A percentile compares a stretch with the other conserved stretches of the same genome.
Evolutionary conservation across 2,797 vertebrate genomes (phyloP).

Genomic region (Tamandua tetradactyla): DNA sequence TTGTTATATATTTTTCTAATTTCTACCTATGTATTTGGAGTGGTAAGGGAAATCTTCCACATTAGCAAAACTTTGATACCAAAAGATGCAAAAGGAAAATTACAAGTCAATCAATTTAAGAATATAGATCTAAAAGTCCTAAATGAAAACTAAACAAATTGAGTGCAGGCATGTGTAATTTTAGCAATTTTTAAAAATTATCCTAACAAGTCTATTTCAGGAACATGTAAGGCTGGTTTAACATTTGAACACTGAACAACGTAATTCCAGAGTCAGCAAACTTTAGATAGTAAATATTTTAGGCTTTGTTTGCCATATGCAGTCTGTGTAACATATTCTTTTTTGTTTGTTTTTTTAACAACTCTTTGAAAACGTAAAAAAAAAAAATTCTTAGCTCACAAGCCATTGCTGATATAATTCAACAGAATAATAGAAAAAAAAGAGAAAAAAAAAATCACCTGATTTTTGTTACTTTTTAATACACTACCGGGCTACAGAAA

Average conservation of each 20-base stretch:
- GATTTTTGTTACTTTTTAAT: background rate
- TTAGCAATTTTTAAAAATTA: background rate
- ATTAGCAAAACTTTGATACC: background rate
- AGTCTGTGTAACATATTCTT: background rate
- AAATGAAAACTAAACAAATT: slow-evolving; percentile 26
- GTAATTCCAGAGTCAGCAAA: background rate
- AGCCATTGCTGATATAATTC: background rate
- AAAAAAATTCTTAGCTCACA: background rate
- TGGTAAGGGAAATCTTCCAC: background rate
- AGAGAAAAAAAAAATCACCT: slow-evolving; percentile 3
- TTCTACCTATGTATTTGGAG: background rate
- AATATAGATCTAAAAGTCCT: background rate
- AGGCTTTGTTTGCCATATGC: background rate
- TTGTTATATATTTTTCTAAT: background rate
- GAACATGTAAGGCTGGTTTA: background rate
- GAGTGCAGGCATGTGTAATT: background rate
- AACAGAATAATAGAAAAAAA: slow-evolving; percentile 13
- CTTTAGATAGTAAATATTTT: background rate
- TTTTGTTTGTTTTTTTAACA: background rate
- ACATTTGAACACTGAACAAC: background rate
- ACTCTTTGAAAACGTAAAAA: background rate
- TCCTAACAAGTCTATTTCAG: background rate
- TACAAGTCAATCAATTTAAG: background rate
- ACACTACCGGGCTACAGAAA: background rate
- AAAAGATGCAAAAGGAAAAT: slow-evolving; percentile 26